Percentiles rank a stretch among this genome's conserved stretches.
Evolutionary conservation across 2,797 vertebrate genomes (phyloP).

Genomic region (Spondyliosoma cantharus): DNA sequence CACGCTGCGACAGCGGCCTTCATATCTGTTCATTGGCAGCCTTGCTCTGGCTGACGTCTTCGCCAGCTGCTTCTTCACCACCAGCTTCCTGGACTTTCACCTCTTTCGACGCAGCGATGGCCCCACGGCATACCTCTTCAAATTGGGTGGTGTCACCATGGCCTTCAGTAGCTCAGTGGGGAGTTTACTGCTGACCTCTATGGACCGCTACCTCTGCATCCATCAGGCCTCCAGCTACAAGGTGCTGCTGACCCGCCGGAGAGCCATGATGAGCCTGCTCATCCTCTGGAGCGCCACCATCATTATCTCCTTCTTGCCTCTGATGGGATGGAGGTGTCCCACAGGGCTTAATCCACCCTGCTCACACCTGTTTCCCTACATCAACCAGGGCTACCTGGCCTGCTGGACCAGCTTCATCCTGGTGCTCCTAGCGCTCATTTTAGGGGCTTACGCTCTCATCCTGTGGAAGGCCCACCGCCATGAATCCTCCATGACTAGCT

Average conservation of each 20-base stretch:
- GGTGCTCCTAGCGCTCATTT: slow-evolving; percentile 86
- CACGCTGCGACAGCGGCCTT: slow-evolving; percentile 86
- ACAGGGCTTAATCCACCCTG: slow-evolving; percentile 80
- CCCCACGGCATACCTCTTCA: slow-evolving; percentile 87
- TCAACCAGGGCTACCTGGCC: slow-evolving; percentile 85
- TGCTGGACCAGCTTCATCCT: slow-evolving; percentile 86
- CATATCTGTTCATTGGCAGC: slow-evolving; percentile 92
- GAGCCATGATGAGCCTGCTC: slow-evolving; percentile 84
- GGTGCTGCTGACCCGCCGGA: slow-evolving; percentile 85
- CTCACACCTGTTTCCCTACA: slow-evolving; percentile 90
- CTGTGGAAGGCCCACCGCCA: slow-evolving; percentile 91
- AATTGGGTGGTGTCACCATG: slow-evolving; percentile 91
- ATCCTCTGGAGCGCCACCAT: slow-evolving; percentile 85
- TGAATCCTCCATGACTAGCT: slow-evolving; percentile 82
- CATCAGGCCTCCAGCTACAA: slow-evolving; percentile 87
- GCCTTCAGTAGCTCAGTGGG: slow-evolving; percentile 92
- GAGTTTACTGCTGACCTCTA: slow-evolving; percentile 91
- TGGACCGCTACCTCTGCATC: slow-evolving; percentile 95
- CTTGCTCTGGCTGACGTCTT: slow-evolving; percentile 91
- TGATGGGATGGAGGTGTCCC: slow-evolving; percentile 93
- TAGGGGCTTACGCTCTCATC: slow-evolving; percentile 87
- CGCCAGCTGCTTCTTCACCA: slow-evolving; percentile 90
- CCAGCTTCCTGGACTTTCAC: slow-evolving; percentile 92
- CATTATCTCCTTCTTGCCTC: slow-evolving; percentile 87
- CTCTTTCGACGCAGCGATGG: slow-evolving; percentile 77